A percentile compares a stretch with the other conserved stretches of the same genome.
phyloP scores from a whole-genome alignment of 2,797 vertebrate species.

The Thamnophis elegans region DNA sequence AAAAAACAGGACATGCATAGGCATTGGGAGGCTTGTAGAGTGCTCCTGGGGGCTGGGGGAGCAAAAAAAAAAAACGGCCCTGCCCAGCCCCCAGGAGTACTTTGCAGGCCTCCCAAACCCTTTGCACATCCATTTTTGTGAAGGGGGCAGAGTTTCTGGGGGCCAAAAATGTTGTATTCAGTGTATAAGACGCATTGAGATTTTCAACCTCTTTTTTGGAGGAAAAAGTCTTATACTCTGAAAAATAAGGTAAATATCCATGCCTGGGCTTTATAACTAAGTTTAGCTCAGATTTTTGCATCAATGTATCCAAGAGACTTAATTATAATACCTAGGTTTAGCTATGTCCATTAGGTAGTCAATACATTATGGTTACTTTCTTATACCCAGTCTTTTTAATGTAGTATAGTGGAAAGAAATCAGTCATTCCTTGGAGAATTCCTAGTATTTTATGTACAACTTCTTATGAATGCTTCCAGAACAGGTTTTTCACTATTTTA shows the following conservation, averaged over 20 bases:
- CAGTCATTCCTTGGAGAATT: not conserved
- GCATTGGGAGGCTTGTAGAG: too few species aligned
- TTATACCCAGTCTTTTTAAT: not conserved
- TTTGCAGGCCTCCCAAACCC: too few species aligned
- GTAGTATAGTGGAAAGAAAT: not conserved
- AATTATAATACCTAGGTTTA: not conserved
- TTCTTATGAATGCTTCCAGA: not conserved
- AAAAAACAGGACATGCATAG: too few species aligned
- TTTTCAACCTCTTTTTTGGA: too few species aligned
- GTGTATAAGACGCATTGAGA: too few species aligned
- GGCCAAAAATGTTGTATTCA: too few species aligned
- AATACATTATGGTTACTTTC: not conserved
- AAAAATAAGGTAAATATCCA: not conserved
- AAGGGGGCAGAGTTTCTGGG: too few species aligned
- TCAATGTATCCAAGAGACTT: not conserved
- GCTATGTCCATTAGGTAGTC: not conserved
- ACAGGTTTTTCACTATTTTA: not conserved
- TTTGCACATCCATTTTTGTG: too few species aligned
- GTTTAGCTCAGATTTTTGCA: not conserved
- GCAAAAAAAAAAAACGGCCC: too few species aligned
- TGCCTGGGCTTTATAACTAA: not conserved
- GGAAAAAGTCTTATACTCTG: too few species aligned
- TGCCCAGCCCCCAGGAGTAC: too few species aligned
- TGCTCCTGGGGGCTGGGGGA: too few species aligned
- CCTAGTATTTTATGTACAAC: not conserved